Evolutionary conservation across 2,113 vertebrate genomes (phyloP).

Genomic region (Pseudorhombus dupliciocellatus): DNA sequence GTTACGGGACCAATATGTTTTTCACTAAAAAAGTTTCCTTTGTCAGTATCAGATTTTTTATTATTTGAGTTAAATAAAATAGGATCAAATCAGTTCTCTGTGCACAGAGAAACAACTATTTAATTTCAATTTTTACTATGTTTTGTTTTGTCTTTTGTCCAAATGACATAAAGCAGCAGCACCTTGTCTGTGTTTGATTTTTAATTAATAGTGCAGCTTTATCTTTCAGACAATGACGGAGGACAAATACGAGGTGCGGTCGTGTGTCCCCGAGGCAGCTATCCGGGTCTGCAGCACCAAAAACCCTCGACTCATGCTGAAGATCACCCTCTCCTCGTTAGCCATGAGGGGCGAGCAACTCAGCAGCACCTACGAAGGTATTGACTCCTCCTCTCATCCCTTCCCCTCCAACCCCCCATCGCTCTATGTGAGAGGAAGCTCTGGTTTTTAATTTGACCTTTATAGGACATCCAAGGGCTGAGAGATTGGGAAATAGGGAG

Average conservation of each 20-base stretch:
- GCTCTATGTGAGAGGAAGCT: no score
- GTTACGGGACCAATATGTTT: no score
- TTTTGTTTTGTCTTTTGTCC: no score
- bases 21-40: no score
- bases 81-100: no score
- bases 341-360: conserved; percentile 86
- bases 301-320: conserved; percentile 88
- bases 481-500: not conserved
- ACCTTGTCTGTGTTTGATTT: no score
- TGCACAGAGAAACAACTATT: no score
- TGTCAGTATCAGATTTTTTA: no score
- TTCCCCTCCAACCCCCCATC: not conserved
- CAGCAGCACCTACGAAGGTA: conserved; percentile 89
- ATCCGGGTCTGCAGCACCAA: conserved; percentile 88
- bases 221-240: conserved; percentile 89
- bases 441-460: conserved; percentile 40
- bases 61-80: no score
- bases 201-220: conserved; percentile 35
- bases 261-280: conserved; percentile 87
- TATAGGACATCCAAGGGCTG: conserved; percentile 1
- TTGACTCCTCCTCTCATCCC: not conserved
- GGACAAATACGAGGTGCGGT: conserved; percentile 89
- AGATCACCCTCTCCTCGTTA: conserved; percentile 91
- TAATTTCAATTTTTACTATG: no score
- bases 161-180: no score